Base-by-base conservation (phyloP, 1,140 invertebrate genomes). In the Arctopsyche grandis region DNA sequence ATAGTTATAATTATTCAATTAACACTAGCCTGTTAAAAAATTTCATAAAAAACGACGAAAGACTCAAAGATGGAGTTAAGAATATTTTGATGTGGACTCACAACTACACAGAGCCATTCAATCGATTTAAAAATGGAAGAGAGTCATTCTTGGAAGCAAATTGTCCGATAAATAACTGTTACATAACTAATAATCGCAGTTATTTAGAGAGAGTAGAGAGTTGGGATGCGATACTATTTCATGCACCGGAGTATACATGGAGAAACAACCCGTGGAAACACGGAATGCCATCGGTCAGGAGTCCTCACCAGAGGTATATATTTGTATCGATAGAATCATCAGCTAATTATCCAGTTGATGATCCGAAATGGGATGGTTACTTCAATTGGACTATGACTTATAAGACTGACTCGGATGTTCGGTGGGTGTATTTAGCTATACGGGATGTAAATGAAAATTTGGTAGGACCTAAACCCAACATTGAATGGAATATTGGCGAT, bases 341-440 rank as follows among this genome's bases (percentile, higher is more conserved):
- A 0, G 84, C 85, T 14, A 86, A 88, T 73, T 85, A 85, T 69
- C 87, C 87, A 0, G 73, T 86, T 3, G 87, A 86, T 69, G 78
- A 77, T 19, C 21, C 75, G 0, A 75, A 78, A 58, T 88, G 83
- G 52, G 85, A 88, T 52, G 79, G 82, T 10, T 88, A 85, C 66
- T 91, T 93, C 84, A 92, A 93, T 83, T 90, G 89, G 90, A 92
- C 91, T 0, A 86, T 90, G 79, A 92, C 89, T 0, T 92, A 92
- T 80, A 85, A 88, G 77, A 82, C 84, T 14, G 87, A 91, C 84
- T 91, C 90, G 1, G 90, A 91, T 79, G 85, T 91, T 74, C 83
- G 82, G 0, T 84, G 83, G 63, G 83, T 85, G 5, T 91, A 91
- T 84, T 85, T 90, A 44, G 75, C 88, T 83, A 85, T 91, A 4